These are phyloP conservation scores for Seriola rivoliana DNA, from an alignment of 2,113 vertebrate genomes.

Conservation along the genomic window DNA sequence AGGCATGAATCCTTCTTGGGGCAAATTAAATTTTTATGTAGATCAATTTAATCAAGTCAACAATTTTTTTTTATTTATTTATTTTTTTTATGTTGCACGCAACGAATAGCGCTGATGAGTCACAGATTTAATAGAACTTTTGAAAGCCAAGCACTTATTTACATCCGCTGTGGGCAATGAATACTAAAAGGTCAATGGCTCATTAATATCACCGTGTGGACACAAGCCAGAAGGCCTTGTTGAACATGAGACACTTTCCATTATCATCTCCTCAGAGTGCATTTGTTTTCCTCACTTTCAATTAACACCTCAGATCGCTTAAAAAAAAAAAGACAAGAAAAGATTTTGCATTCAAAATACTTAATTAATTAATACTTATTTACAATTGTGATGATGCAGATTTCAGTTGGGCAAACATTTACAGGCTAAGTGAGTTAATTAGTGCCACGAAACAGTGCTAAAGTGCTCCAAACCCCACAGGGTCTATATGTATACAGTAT, in stretches of 20 bases:
- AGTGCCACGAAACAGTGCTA: constrained; percentile 29
- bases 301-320: constrained; percentile 24
- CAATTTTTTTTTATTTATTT: not conserved
- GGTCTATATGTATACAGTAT: constrained; percentile 26
- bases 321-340: not conserved
- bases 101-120: constrained; percentile 65
- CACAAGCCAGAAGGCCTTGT: constrained; percentile 60
- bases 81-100: constrained; percentile 51
- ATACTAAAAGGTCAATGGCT: constrained; percentile 67
- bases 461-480: constrained; percentile 23
- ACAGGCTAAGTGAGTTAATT: constrained; percentile 40
- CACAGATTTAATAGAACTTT: constrained; percentile 72
- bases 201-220: constrained; percentile 69
- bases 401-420: constrained; percentile 31
- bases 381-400: not conserved
- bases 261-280: constrained; percentile 32
- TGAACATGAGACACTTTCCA: constrained; percentile 49
- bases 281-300: constrained; percentile 53
- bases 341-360: constrained; percentile 3
- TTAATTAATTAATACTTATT: constrained; percentile 1
- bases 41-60: constrained; percentile 71
- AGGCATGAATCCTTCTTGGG: constrained; percentile 51
- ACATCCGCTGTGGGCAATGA: constrained; percentile 49
- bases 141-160: constrained; percentile 74
- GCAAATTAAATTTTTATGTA: constrained; percentile 76